Evolutionary conservation across 2,888 invertebrate species (phyloP), one percentile per base, ranked within the genome.

Genomic region (Agonopterix arenella): DNA sequence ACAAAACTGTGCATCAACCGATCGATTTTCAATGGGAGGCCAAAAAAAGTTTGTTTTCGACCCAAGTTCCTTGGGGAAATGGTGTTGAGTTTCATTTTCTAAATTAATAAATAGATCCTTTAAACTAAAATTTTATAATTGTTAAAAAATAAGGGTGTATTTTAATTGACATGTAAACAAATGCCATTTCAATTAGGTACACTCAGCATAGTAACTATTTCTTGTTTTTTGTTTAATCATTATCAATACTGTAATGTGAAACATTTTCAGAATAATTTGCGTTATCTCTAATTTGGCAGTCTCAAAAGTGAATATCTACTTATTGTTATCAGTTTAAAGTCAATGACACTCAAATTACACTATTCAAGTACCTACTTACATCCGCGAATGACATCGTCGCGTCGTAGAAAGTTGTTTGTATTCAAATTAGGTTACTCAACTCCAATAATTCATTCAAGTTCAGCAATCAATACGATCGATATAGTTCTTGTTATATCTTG

Each of bases 391-490:
- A 66, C 61, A 62, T 60, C 59, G 52, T 37, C 59, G 52, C 38
- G 28, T 28, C 53, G 68, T 72, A 73, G 69, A 77, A 74, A 77
- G 71, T 70, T 68, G 66, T 71, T 73, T 73, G 71, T 76, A 76
- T 76, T 73, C 68, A 72, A 79, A 76, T 75, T 64, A 67, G 64
- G 61, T 64, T 66, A 59, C 60, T 61, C 57, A 54, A 61, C 59
- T 50, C 53, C 53, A 55, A 54, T 47, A 56, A 52, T 57, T 59
- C 57, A 58, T 57, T 55, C 56, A 58, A 59, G 48, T 58, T 57
- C 51, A 56, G 28, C 45, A 53, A 61, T 60, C 58, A 62, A 58
- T 28, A 28, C 28, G 28, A 28, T 64, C 57, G 55, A 56, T 57
- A 42, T 49, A 8, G 43, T 43, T 43, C 43, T 11, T 13, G 8